Evolutionary conservation across 1,140 invertebrate genomes (phyloP).

Genomic region (Psilanteris sp.): DNA sequence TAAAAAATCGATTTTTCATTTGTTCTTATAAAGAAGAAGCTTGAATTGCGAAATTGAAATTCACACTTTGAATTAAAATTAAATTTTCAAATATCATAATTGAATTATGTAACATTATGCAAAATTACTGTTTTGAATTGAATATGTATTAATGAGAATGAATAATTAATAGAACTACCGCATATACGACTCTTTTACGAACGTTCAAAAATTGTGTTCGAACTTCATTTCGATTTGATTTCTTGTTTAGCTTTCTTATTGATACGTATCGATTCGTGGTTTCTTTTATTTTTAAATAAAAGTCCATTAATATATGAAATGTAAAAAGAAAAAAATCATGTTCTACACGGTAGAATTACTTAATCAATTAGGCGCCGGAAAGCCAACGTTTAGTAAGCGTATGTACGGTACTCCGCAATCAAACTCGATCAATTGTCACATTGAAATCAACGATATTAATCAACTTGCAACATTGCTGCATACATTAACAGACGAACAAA

Average conservation of each 20-base stretch:
- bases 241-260: conserved; percentile 1
- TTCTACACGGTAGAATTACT: conserved; percentile 58
- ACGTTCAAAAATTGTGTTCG: background rate
- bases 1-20: too few species aligned
- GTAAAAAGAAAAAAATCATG: conserved; percentile 12
- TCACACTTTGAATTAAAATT: too few species aligned
- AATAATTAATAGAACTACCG: background rate
- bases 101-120: background rate
- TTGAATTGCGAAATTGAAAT: too few species aligned
- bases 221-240: conserved; percentile 1
- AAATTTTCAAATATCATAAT: too few species aligned
- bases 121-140: too few species aligned
- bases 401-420: conserved; percentile 37
- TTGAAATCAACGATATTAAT: conserved; percentile 51
- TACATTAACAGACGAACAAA: conserved; percentile 31
- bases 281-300: background rate
- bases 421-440: conserved; percentile 55
- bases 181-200: too few species aligned
- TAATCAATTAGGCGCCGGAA: conserved; percentile 72
- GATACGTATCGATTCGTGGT: conserved; percentile 4
- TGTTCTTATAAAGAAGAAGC: too few species aligned
- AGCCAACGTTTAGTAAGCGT: conserved; percentile 48
- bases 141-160: background rate
- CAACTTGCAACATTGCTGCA: conserved; percentile 49
- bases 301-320: conserved; percentile 12